phyloP scores from a whole-genome alignment of 2,888 invertebrate genomes.

The Frankliniella intonsa region DNA sequence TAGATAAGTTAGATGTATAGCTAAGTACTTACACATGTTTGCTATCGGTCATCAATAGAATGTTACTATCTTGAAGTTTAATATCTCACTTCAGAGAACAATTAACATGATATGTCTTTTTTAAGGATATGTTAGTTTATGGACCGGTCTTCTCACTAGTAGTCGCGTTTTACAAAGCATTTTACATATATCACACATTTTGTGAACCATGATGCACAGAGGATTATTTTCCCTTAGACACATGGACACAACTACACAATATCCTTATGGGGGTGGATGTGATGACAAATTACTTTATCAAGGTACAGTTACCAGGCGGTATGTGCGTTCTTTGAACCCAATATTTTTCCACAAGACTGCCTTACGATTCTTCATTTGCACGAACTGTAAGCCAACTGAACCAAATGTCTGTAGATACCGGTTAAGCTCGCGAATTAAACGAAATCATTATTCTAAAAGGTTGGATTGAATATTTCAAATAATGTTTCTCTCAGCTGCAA shows the following conservation, averaged over 20 bases:
- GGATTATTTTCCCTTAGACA: not conserved
- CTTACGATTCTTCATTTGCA: too few relatives aligned
- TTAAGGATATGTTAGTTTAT: not conserved
- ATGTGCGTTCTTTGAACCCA: constrained; percentile 5
- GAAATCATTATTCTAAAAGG: too few relatives aligned
- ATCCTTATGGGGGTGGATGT: not conserved
- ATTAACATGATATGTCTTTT: constrained; percentile 5
- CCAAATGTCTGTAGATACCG: too few relatives aligned
- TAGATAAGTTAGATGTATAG: not conserved
- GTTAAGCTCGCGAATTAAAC: too few relatives aligned
- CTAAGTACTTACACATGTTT: not conserved
- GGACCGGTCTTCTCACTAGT: constrained; percentile 6
- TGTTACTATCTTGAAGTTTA: not conserved
- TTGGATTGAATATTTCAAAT: too few relatives aligned
- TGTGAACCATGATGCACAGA: not conserved
- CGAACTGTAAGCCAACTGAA: too few relatives aligned
- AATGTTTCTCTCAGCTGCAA: too few relatives aligned
- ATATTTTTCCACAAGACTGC: not conserved
- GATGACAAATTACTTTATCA: not conserved
- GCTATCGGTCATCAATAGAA: not conserved
- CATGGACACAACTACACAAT: not conserved
- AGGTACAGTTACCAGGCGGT: not conserved
- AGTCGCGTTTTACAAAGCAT: constrained; percentile 16
- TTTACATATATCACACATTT: constrained; percentile 6
- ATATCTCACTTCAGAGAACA: not conserved